Conservation (phyloP, 2,888 invertebrate genomes). For the Metalampra italica region DNA sequence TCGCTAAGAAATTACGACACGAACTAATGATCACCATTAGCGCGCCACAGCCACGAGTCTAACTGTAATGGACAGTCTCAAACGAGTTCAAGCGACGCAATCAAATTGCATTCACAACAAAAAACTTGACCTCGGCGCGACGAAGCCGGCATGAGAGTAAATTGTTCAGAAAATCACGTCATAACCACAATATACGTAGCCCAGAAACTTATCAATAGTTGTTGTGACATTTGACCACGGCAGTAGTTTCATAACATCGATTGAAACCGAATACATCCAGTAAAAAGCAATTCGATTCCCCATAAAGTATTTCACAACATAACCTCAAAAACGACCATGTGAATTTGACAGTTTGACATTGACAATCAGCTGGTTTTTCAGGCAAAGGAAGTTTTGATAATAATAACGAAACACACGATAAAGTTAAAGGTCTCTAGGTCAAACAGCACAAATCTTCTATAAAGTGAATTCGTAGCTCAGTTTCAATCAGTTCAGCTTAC, state of each 20-base stretch:
- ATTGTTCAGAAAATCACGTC: constrained; percentile 18
- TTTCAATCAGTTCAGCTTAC: too few relatives aligned
- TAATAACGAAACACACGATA: not conserved
- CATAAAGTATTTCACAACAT: constrained; percentile 25
- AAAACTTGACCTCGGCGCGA: constrained; percentile 28
- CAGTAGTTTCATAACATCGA: constrained; percentile 23
- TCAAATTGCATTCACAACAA: constrained; percentile 22
- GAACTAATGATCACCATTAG: constrained; percentile 44
- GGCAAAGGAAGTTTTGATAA: not conserved
- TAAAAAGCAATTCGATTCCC: constrained; percentile 16
- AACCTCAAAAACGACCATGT: constrained; percentile 32
- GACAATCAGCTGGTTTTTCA: constrained; percentile 18
- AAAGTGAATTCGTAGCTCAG: too few relatives aligned
- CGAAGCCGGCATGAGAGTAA: not conserved
- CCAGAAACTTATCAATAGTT: constrained; percentile 37
- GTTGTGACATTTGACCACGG: constrained; percentile 55
- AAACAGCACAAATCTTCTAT: too few relatives aligned
- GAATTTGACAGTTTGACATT: constrained; percentile 20
- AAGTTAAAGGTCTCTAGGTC: too few relatives aligned
- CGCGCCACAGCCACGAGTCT: constrained; percentile 18
- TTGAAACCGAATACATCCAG: constrained; percentile 28
- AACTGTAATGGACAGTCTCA: constrained; percentile 12
- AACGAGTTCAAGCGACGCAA: constrained; percentile 20
- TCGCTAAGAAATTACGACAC: constrained; percentile 39
- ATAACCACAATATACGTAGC: constrained; percentile 15